phyloP scores from a whole-genome alignment of 2,888 invertebrate genomes.

The Netelia inedita region DNA sequence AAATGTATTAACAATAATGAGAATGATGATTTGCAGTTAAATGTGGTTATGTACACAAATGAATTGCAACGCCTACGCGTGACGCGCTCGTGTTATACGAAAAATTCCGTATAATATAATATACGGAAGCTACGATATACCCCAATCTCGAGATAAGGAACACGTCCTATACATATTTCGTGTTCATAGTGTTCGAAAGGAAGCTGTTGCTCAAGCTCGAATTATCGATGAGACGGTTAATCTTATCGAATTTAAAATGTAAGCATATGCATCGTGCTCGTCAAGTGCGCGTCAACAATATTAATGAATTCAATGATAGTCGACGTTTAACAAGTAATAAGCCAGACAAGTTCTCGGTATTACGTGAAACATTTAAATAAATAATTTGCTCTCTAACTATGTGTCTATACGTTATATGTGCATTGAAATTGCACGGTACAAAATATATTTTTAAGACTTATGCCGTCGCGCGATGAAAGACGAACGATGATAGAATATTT shows the following conservation, averaged over 20 bases:
- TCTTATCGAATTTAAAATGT: conserved; percentile 6
- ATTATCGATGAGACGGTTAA: background rate
- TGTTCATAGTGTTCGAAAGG: background rate
- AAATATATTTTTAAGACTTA: conserved; percentile 59
- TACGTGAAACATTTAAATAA: conserved; percentile 55
- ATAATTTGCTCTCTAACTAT: conserved; percentile 58
- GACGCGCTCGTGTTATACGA: background rate
- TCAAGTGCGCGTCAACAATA: conserved; percentile 50
- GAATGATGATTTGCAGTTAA: conserved; percentile 53
- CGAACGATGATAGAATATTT: conserved; percentile 35
- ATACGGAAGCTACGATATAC: conserved; percentile 54
- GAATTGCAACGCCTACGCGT: conserved; percentile 38
- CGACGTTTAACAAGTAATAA: conserved; percentile 30
- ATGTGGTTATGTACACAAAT: conserved; percentile 61
- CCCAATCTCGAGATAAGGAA: background rate
- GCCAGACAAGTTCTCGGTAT: background rate
- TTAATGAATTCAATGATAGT: conserved; percentile 46
- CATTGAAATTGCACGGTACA: conserved; percentile 59
- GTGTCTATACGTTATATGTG: conserved; percentile 50
- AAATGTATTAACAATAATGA: conserved; percentile 41
- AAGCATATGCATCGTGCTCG: conserved; percentile 55
- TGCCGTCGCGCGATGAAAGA: conserved; percentile 42
- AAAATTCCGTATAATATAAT: conserved; percentile 3
- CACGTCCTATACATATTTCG: background rate
- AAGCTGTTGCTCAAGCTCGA: background rate